A percentile compares a stretch with the other conserved stretches of the same genome.
phyloP scores from a whole-genome alignment of 2,797 vertebrate species.

The Enteromius radiatus region DNA sequence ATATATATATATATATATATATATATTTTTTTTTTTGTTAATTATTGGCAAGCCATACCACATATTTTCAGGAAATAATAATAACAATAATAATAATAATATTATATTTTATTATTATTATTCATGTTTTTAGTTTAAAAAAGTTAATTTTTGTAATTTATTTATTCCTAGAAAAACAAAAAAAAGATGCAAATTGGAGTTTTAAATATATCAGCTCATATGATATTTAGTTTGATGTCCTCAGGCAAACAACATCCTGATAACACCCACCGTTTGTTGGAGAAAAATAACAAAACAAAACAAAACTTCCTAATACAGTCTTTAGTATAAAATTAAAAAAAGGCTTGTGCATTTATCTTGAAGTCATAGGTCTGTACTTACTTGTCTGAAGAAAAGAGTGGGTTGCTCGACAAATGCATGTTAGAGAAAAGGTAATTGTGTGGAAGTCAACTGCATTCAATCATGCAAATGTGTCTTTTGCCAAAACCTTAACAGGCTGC shows the following conservation, averaged over 20 bases:
- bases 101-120: too few species aligned
- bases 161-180: background rate
- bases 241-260: background rate
- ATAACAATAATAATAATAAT: too few species aligned
- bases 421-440: constrained; percentile 83
- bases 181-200: background rate
- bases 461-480: constrained; percentile 75
- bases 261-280: background rate
- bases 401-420: constrained; percentile 72
- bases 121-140: too few species aligned
- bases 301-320: constrained; percentile 17
- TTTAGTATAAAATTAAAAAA: constrained; percentile 58
- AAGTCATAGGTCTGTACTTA: constrained; percentile 80
- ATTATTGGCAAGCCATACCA: background rate
- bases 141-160: background rate
- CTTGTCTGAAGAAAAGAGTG: constrained; percentile 70
- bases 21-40: background rate
- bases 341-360: constrained; percentile 88
- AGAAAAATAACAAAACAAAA: background rate
- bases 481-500: constrained; percentile 47
- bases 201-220: too few species aligned
- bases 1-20: too few species aligned
- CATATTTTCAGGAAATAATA: background rate
- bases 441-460: constrained; percentile 85
- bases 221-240: background rate